Evolutionary conservation across 1,140 invertebrate genomes (phyloP).

Genomic region (Drosophila oshimai): DNA sequence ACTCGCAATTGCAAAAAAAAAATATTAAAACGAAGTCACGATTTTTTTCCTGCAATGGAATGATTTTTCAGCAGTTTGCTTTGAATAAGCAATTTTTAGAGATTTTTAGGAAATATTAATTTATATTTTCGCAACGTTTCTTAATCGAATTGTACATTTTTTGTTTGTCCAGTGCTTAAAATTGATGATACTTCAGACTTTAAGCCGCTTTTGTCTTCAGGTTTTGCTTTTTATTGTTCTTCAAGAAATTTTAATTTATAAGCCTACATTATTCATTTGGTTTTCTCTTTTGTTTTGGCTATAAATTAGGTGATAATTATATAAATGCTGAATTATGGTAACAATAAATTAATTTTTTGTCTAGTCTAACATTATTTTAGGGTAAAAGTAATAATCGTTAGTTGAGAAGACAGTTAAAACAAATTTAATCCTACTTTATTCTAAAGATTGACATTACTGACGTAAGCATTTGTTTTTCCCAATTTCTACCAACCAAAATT

Average conservation of each 20-base stretch:
- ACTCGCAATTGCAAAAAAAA: not conserved
- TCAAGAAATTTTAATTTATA: not conserved
- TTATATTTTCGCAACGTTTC: not conserved
- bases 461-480: not conserved
- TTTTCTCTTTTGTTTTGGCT: not conserved
- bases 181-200: conserved; percentile 9
- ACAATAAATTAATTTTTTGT: not conserved
- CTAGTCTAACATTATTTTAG: not conserved
- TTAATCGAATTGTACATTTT: not conserved
- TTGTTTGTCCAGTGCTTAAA: not conserved
- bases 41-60: not conserved
- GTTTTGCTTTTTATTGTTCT: not conserved
- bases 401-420: too few species aligned
- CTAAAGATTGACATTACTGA: too few species aligned
- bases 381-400: too few species aligned
- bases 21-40: not conserved
- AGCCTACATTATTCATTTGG: not conserved
- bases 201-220: not conserved
- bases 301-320: not conserved
- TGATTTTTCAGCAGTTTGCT: not conserved
- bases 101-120: not conserved
- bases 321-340: not conserved
- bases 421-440: too few species aligned
- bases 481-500: too few species aligned
- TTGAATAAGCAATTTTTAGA: not conserved